These are phyloP conservation scores for Phylloscopus trochilus DNA, from an alignment of 2,113 vertebrate genomes.

Conservation along the genomic window DNA sequence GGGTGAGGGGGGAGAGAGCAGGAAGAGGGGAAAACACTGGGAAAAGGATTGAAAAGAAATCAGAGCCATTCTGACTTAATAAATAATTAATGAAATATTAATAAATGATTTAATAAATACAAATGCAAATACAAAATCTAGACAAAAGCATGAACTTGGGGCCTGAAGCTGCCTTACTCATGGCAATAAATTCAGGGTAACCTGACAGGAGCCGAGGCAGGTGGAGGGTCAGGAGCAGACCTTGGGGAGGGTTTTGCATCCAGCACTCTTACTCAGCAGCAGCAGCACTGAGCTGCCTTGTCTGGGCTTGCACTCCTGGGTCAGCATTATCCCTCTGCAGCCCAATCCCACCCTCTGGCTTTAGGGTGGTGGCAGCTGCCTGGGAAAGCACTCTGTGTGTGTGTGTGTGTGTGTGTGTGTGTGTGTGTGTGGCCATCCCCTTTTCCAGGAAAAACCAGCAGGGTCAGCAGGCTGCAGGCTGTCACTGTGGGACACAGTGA, in stretches of 20 bases:
- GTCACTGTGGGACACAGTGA: too few relatives aligned
- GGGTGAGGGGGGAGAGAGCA: not conserved
- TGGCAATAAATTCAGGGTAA: not conserved
- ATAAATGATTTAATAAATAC: too few relatives aligned
- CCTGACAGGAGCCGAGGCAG: not conserved
- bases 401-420: not conserved
- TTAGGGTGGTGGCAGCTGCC: not conserved
- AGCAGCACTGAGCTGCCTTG: not conserved
- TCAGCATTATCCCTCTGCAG: slow-evolving; percentile 12
- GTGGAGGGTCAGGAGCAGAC: not conserved
- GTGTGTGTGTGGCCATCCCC: not conserved
- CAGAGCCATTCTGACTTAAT: not conserved
- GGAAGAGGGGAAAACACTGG: not conserved
- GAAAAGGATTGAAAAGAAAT: not conserved
- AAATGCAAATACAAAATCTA: not conserved
- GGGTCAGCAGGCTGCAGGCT: slow-evolving; percentile 3
- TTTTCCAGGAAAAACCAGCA: not conserved
- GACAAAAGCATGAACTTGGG: not conserved
- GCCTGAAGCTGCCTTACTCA: not conserved
- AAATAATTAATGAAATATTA: too few relatives aligned
- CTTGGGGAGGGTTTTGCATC: not conserved
- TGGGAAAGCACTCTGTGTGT: not conserved
- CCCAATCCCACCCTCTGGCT: slow-evolving; percentile 12
- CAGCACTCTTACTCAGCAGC: not conserved
- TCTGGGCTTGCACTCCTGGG: slow-evolving; percentile 34